phyloP scores from a whole-genome alignment of 2,888 invertebrate genomes.

The Mimumesa dahlbomi region DNA sequence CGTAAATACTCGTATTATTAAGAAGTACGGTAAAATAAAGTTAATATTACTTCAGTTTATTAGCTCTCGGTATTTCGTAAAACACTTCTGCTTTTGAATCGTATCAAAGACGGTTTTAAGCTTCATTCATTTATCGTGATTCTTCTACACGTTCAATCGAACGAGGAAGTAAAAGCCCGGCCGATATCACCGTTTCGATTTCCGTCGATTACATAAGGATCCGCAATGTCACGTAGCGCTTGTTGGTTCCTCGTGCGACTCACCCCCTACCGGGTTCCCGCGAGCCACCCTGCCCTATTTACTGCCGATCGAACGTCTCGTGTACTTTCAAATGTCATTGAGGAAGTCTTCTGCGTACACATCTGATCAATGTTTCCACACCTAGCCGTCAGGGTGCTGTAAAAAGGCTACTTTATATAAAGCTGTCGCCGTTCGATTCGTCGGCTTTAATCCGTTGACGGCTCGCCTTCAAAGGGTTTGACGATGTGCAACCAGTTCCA shows the following conservation, averaged over 20 bases:
- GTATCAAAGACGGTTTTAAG: not conserved
- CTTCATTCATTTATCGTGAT: not conserved
- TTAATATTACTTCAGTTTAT: no score
- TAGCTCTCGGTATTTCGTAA: no score
- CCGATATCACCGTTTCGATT: conserved; percentile 33
- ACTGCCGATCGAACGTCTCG: conserved; percentile 54
- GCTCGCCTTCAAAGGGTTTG: conserved; percentile 4
- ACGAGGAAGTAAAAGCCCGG: conserved; percentile 7
- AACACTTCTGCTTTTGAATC: no score
- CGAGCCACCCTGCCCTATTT: conserved; percentile 46
- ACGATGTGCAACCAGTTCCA: no score
- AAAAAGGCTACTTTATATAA: not conserved
- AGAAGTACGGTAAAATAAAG: no score
- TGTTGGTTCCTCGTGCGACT: conserved; percentile 42
- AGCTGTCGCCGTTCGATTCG: not conserved
- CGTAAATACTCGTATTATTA: no score
- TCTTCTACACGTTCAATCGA: not conserved
- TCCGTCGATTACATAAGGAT: conserved; percentile 58
- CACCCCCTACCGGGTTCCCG: conserved; percentile 18
- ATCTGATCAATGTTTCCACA: conserved; percentile 40
- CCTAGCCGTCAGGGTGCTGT: not conserved
- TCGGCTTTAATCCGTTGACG: conserved; percentile 17
- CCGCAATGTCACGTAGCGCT: conserved; percentile 56
- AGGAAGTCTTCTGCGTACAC: conserved; percentile 15
- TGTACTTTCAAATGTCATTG: conserved; percentile 45